Evolutionary conservation across 2,113 vertebrate species (phyloP).

Genomic region (Numenius arquata): DNA sequence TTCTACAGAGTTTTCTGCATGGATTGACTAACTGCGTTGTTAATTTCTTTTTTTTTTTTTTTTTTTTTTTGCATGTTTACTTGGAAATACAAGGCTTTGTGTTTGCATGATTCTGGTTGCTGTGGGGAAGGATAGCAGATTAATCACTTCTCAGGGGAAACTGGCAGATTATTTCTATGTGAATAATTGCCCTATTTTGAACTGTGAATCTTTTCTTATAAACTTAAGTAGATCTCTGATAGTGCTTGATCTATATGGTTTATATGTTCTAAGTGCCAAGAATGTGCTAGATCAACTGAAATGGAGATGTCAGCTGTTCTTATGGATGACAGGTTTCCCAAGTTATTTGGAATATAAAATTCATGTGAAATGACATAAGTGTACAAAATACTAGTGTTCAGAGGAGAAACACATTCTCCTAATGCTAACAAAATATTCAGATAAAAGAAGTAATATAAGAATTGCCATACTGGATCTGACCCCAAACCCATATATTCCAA

Average conservation of each 20-base stretch:
- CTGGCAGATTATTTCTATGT: background rate
- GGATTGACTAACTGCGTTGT: background rate
- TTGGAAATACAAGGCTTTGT: background rate
- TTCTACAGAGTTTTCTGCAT: background rate
- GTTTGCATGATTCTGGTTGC: background rate
- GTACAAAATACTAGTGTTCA: background rate
- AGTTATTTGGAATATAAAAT: background rate
- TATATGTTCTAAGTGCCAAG: background rate
- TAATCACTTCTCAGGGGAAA: background rate
- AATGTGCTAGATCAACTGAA: background rate
- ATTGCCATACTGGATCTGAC: background rate
- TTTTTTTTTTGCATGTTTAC: background rate
- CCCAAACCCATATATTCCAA: background rate
- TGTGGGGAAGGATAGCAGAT: background rate
- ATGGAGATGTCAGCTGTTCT: background rate
- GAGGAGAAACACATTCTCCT: background rate
- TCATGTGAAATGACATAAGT: fast-evolving
- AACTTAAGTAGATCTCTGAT: background rate
- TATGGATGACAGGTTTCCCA: background rate
- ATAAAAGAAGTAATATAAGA: background rate
- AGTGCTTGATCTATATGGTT: background rate
- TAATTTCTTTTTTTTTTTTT: background rate
- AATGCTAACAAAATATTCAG: background rate
- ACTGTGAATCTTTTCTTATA: background rate
- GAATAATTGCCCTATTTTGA: background rate